Base-by-base conservation (phyloP, 2,888 invertebrate species). In the Sphecodes monilicornis region DNA sequence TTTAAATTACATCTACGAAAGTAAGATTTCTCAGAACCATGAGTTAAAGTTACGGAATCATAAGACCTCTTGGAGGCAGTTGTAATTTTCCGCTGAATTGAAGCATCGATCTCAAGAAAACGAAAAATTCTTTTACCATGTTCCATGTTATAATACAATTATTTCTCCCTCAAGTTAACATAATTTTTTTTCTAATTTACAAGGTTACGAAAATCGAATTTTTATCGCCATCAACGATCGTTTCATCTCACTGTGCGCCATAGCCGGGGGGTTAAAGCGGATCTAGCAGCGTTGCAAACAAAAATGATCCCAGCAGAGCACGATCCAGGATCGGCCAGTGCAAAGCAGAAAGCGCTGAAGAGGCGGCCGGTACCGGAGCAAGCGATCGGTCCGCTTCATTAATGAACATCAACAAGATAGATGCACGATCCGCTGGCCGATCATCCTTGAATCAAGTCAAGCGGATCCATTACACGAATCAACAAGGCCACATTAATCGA, bases 401-500 rank as follows among this genome's bases (percentile, higher is more conserved):
- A 84, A 80, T 46, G 68, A 78, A 50, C 41, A 76, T 68, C 36
- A 69, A 66, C 43, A 41, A 84, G 76, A 84, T 71, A 76, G 81
- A 80, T 78, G 32, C 76, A n/a, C 70, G 64, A 76, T 57, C 66
- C 57, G 50, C 41, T 29, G 46, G 54, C 43, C 60, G 72, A 86
- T 78, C 69, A 73, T 79, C 80, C 68, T 81, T 71, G 50, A 73
- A 57, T 75, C 29, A 57, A 76, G 71, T 76, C 72, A 46, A 80
- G 76, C 66, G 64, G 78, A 71, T 74, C 80, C 60, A 86, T 86
- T 88, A 80, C 84, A 78, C 70, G 73, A 83, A 78, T 85, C 74
- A 68, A 76, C 81, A 80, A 86, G 84, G 86, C 84, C 80, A 70
- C 84, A 81, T 83, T 86, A 76, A 86, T 88, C 86, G 88, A 82